Evolutionary conservation across 2,888 invertebrate species (phyloP).

Genomic region (Venustoraphidia nigricollis): DNA sequence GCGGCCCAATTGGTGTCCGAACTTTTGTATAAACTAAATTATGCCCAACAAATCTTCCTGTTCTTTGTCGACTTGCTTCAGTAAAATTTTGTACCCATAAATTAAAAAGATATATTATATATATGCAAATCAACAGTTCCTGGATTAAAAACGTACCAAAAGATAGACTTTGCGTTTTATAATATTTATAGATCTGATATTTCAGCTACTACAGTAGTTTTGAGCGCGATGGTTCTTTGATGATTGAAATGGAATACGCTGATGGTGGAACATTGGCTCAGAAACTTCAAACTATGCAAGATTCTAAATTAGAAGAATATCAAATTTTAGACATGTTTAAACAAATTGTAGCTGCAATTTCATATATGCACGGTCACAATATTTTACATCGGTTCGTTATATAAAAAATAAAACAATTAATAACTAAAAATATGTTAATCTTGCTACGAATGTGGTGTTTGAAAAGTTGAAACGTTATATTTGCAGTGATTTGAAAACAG

Average conservation of each 20-base stretch:
- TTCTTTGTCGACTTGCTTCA: no score
- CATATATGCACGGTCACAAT: conserved; percentile 54
- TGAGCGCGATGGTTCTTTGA: conserved; percentile 49
- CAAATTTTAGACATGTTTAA: conserved; percentile 45
- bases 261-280: conserved; percentile 58
- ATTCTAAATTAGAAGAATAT: conserved; percentile 36
- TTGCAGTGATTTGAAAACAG: conserved; percentile 53
- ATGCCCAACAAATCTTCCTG: no score
- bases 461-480: conserved; percentile 6
- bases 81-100: no score
- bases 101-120: no score
- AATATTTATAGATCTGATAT: conserved; percentile 2
- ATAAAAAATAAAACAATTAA: neutral
- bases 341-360: conserved; percentile 52
- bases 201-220: conserved; percentile 54
- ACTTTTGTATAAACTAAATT: no score
- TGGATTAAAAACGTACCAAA: no score
- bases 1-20: no score
- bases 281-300: conserved; percentile 35
- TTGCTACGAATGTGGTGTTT: neutral
- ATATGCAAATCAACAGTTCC: no score
- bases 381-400: conserved; percentile 36
- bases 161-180: no score
- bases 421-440: neutral
- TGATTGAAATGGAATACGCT: conserved; percentile 69